Evolutionary conservation across 2,113 vertebrate species (phyloP), one percentile per base, ranked within the genome.

Genomic region (Hiodon alosoides): DNA sequence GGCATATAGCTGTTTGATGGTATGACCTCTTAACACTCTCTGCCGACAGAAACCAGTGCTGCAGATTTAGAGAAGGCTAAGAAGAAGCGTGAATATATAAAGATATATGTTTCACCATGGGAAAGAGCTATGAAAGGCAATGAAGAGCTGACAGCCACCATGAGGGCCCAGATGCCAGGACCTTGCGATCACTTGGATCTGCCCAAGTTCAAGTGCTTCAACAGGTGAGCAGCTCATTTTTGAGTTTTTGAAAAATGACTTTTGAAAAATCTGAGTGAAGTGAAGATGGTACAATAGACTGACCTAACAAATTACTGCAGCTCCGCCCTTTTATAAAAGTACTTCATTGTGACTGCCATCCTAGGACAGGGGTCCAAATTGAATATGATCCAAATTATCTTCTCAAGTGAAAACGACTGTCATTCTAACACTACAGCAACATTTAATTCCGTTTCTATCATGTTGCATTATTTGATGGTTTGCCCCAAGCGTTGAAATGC

Each of bases 81-180:
- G 90, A 94, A 90, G 87, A 92, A 77, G 70, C 31, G 84, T 65
- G 51, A 76, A 55, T 7, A 16, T 89, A 84, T 92, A 79, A 97
- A 93, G 90, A 94, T 91, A 2, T 98, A 98, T 10, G 80, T 93
- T 76, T 96, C 97, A 3, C 97, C 97, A 48, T 99, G 97, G 97
- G 97, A 99, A 83, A 90, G 91, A 84, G 96, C 96, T 17, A 96
- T 99, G 94, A 97, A 97, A 57, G 89, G 96, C 55, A 93, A 96
- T 58, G 87, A 93, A 0, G 87, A 86, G 59, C 94, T 99, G 82
- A 81, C 93, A 86, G 86, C 93, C 60, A 93, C 95, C 81, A 80
- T 96, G 86, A 94, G 85, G 77, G 54, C 77, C 5, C 80, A 86
- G 76, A 92, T 98, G 86, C 84, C 94, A 77, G 91, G 88, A 71